Percentiles rank a stretch among this genome's conserved stretches.
phyloP scores from a whole-genome alignment of 2,797 vertebrate species.

The Emydoidea blandingii region DNA sequence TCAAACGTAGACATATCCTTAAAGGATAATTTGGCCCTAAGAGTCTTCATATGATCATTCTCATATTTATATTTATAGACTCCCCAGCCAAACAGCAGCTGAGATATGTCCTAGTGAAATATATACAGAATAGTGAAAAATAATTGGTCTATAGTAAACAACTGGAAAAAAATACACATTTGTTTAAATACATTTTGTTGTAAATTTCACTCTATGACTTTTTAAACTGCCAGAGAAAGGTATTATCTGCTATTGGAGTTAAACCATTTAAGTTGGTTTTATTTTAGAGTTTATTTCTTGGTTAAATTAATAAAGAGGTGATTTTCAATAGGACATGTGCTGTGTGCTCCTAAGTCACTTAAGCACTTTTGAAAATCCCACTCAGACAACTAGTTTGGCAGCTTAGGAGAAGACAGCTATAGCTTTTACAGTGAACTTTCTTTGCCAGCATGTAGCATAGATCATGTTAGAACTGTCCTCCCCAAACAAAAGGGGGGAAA shows the following conservation, averaged over 20 bases:
- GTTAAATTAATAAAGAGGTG: neutral
- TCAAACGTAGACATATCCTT: neutral
- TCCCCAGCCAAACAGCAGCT: constrained; percentile 10
- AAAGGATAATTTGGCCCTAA: neutral
- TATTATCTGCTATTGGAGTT: neutral
- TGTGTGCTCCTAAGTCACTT: neutral
- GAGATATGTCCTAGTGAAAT: neutral
- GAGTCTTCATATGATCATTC: neutral
- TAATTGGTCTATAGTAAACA: neutral
- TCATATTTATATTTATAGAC: neutral
- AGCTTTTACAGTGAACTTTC: neutral
- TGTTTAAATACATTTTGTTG: neutral
- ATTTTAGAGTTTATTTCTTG: neutral
- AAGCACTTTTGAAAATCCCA: neutral
- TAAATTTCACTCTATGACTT: neutral
- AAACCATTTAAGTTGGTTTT: neutral
- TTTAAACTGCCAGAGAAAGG: neutral
- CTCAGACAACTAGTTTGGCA: neutral
- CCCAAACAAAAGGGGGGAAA: neutral
- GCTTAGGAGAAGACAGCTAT: neutral
- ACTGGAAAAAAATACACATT: neutral
- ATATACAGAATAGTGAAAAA: neutral
- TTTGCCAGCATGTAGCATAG: neutral
- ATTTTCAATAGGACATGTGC: neutral
- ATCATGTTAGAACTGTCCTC: neutral